Conservation (phyloP, 1,140 invertebrate species). For the Paraescarpia echinospica region DNA sequence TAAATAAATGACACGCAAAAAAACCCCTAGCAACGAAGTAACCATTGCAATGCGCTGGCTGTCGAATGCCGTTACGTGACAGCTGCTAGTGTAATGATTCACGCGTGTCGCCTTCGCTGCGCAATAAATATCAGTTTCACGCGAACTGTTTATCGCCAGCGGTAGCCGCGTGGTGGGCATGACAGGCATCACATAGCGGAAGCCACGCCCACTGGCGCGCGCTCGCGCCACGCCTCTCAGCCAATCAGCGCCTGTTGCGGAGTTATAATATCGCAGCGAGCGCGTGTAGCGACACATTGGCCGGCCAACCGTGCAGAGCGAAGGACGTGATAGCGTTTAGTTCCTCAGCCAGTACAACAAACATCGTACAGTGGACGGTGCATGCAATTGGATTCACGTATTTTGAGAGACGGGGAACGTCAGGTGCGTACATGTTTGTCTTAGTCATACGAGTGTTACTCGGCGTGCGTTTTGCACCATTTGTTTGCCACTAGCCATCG, state of each 20-base stretch:
- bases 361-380: background rate
- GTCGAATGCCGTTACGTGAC: background rate
- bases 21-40: background rate
- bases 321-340: background rate
- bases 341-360: background rate
- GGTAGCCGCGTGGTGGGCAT: background rate
- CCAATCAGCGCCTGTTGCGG: background rate
- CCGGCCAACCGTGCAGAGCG: background rate
- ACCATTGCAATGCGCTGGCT: background rate
- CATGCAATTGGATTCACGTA: background rate
- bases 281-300: background rate
- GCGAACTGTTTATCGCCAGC: background rate
- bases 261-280: background rate
- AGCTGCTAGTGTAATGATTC: background rate
- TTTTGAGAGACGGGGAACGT: background rate
- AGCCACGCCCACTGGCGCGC: background rate
- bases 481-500: background rate
- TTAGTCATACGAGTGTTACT: background rate
- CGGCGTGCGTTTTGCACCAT: background rate
- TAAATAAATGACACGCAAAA: background rate
- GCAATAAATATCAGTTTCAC: background rate
- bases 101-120: background rate
- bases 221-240: background rate
- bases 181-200: background rate
- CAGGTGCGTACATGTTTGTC: background rate